Base-by-base conservation (phyloP, 1,140 invertebrate genomes). In the Lysiphlebus fabarum region DNA sequence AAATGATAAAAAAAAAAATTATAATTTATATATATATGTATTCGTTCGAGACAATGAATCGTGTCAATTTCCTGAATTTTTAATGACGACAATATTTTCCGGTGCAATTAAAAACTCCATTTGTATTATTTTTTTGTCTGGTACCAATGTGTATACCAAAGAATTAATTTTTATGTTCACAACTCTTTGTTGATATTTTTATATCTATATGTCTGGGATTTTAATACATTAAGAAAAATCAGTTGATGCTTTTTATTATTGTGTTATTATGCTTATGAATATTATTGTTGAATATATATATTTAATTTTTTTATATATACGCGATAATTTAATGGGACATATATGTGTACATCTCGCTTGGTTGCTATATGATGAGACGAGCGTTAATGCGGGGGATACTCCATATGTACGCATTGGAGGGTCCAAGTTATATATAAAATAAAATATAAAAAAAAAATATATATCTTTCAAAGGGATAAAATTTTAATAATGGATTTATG, bases 401-500 rank as follows among this genome's bases (percentile, higher is more conserved):
- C 73, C 71, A 76, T 76, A 75, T 75, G 74, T 72, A 76, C 69
- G 70, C 58, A 45, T 49, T 58, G 47, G 57, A 50, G 68, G 67
- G 69, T 64, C 45, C 62, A 55, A 62, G 69, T 71, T 72, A 73
- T 78, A 73, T 78, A 77, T 73, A 76, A 76, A 70, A 73, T 70
- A 65, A 62, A 61, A 34, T 61, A 49, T 26, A 36, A 9, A 49
- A 12, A 59, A 26, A 40, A 54, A 58, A 48, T 57, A 74, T 72
- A 78, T 26, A 26, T 26, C 17, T 26, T 26, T 26, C 17, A 79
- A 77, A 67, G 63, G 56, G 63, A 49, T 64, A 59, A 71, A 59
- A 79, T 78, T 74, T 78, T 72, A 74, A 79, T 79, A 78, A 78
- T 77, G 68, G 74, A 78, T 78, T 77, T 79, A 79, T 78, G 76